These are phyloP conservation scores for Lycaena phlaeas DNA, from an alignment of 2,888 invertebrate species.

Conservation along the genomic window DNA sequence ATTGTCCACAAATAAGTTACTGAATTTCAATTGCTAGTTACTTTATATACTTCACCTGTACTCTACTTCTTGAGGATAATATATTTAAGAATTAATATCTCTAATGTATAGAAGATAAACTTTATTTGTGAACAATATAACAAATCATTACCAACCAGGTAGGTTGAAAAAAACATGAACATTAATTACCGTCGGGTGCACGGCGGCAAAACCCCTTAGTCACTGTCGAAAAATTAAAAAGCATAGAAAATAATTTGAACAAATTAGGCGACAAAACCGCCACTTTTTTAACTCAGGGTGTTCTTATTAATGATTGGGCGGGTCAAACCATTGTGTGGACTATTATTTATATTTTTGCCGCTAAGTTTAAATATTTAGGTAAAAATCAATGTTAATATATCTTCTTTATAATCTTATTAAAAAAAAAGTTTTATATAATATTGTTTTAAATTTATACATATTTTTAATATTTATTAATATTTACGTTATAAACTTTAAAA, in stretches of 20 bases:
- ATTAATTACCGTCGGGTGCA: conserved; percentile 54
- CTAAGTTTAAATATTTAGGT: neutral
- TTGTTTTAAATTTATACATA: no score
- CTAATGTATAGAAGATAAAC: neutral
- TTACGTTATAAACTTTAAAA: no score
- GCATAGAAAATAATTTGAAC: conserved; percentile 46
- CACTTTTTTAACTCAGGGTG: conserved; percentile 39
- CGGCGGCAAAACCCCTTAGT: conserved; percentile 57
- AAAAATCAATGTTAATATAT: neutral
- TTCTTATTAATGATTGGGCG: conserved; percentile 41
- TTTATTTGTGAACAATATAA: neutral
- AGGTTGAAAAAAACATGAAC: conserved; percentile 25
- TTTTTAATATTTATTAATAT: no score
- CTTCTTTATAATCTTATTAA: no score
- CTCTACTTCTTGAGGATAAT: no score
- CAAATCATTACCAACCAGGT: conserved; percentile 2
- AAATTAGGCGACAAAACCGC: conserved; percentile 66
- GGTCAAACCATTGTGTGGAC: conserved; percentile 13
- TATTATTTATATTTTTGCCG: conserved; percentile 4
- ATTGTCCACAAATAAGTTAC: no score
- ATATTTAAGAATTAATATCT: neutral
- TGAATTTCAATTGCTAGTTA: no score
- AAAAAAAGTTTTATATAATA: no score
- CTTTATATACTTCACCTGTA: no score
- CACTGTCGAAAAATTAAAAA: conserved; percentile 48